Percentiles rank a stretch among this genome's conserved stretches.
phyloP scores from a whole-genome alignment of 2,113 vertebrate species.

The Dromaius novaehollandiae region DNA sequence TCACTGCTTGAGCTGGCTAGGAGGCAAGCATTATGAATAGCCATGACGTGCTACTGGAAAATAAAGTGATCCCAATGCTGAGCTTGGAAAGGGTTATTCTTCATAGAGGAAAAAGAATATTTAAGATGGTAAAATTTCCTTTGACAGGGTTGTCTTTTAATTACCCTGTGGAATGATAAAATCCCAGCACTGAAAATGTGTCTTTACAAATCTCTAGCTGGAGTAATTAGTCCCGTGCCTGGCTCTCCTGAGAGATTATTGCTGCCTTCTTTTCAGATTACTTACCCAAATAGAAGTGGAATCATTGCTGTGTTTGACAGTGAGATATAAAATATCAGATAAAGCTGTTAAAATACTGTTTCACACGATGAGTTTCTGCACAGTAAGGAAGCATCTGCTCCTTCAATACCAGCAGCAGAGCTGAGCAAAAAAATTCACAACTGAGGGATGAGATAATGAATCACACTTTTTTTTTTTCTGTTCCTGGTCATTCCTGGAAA shows the following conservation, averaged over 20 bases:
- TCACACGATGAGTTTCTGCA: slow-evolving; percentile 20
- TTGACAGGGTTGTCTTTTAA: slow-evolving; percentile 67
- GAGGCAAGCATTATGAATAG: accelerated
- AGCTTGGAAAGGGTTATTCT: slow-evolving; percentile 42
- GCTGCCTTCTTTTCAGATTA: slow-evolving; percentile 70
- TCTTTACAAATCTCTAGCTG: slow-evolving; percentile 69
- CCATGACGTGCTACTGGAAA: not conserved
- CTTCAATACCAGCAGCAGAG: not conserved
- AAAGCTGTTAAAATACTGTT: slow-evolving; percentile 71
- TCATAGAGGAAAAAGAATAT: not conserved
- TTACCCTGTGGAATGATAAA: slow-evolving; percentile 69
- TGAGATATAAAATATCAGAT: slow-evolving; percentile 69
- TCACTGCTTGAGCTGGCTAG: not conserved
- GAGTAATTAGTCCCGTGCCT: slow-evolving; percentile 69
- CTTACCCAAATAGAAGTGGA: slow-evolving; percentile 71
- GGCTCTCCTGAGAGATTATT: slow-evolving; percentile 70
- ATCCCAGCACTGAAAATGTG: slow-evolving; percentile 65
- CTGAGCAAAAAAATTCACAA: slow-evolving; percentile 55
- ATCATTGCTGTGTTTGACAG: slow-evolving; percentile 70
- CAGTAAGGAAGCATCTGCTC: slow-evolving; percentile 66
- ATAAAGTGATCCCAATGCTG: not conserved
- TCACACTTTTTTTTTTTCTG: slow-evolving; percentile 3
- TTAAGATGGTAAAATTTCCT: slow-evolving; percentile 50
- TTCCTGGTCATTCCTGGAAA: slow-evolving; percentile 41
- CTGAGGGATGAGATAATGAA: slow-evolving; percentile 33